Base-by-base conservation (phyloP, 2,888 invertebrate species). In the Cheilosia pagana region DNA sequence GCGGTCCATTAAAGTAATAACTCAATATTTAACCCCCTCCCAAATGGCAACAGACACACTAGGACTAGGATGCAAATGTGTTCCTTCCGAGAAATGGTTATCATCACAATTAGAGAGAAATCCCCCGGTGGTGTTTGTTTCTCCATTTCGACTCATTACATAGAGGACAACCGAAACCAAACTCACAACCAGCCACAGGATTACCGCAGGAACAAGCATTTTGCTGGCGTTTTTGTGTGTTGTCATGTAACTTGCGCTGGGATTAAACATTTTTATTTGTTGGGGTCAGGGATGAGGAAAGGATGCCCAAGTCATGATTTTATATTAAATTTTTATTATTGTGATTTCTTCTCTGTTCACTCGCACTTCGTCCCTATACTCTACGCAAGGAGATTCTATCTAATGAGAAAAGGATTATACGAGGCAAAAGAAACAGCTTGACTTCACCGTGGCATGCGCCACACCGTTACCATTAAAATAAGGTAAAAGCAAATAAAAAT, bases 341-440 rank as follows among this genome's bases (percentile, higher is more conserved):
- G 59, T 68, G 45, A 68, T 74, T 65, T 53, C 48, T 60, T 74
- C 48, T 43, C 43, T 70, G 43, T 1, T 14, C 14, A n/a, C 35
- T 35, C 14, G 12, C 19, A n/a, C 16, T 45, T 16, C 52, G 43
- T 21, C n/a, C 52, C 14, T n/a, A n/a, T n/a, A n/a, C n/a, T 60
- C 60, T 43, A 52, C 76, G 65, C 57, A 45, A 35, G 50, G 14
- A 75, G 75, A 76, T 76, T 76, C 75, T 60, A 60, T 76, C 65
- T 70, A 78, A 78, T 78, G 77, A 78, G 77, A 78, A 78, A 70
- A 70, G 77, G 71, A 78, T 78, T 78, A 78, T 53, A 68, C 31
- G 21, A 25, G n/a, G 25, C 23, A 19, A 16, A 67, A 31, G 60
- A 25, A 62, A 52, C 25, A 31, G 55, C 23, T 48, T 48, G 48